phyloP scores from a whole-genome alignment of 2,113 vertebrate genomes.

The Protobothrops mucrosquamatus region DNA sequence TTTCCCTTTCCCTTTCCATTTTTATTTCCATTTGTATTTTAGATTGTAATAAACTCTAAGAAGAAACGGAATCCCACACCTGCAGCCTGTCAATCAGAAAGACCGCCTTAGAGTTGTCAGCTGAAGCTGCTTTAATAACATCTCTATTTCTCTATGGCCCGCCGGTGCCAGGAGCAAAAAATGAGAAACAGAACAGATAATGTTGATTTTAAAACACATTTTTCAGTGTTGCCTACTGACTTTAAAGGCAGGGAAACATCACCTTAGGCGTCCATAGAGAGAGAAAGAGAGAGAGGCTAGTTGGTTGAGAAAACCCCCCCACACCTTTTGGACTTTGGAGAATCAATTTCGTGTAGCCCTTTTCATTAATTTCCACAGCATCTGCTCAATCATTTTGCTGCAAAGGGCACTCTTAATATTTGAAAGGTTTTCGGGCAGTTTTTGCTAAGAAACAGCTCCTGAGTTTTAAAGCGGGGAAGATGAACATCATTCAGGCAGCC shows the following conservation, averaged over 20 bases:
- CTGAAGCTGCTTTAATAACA: not conserved
- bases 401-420: constrained; percentile 67
- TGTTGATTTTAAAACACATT: not conserved
- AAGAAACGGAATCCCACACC: not conserved
- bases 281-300: not conserved
- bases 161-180: too few relatives aligned
- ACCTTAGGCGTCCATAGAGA: not conserved
- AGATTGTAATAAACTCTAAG: too few relatives aligned
- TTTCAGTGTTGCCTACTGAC: constrained; percentile 1
- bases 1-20: too few relatives aligned
- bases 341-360: constrained; percentile 59
- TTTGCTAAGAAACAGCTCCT: not conserved
- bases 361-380: constrained; percentile 67
- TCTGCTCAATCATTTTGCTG: constrained; percentile 46
- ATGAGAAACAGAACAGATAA: not conserved
- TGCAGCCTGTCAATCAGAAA: not conserved
- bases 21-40: too few relatives aligned
- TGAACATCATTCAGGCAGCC: not conserved
- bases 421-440: constrained; percentile 35
- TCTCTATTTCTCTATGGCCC: not conserved
- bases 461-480: not conserved
- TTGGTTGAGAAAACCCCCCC: not conserved
- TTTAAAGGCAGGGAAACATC: constrained; percentile 25
- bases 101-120: too few relatives aligned
- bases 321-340: constrained; percentile 39